These are phyloP conservation scores for Chelonia mydas DNA, from an alignment of 2,797 vertebrate species.

Conservation along the genomic window DNA sequence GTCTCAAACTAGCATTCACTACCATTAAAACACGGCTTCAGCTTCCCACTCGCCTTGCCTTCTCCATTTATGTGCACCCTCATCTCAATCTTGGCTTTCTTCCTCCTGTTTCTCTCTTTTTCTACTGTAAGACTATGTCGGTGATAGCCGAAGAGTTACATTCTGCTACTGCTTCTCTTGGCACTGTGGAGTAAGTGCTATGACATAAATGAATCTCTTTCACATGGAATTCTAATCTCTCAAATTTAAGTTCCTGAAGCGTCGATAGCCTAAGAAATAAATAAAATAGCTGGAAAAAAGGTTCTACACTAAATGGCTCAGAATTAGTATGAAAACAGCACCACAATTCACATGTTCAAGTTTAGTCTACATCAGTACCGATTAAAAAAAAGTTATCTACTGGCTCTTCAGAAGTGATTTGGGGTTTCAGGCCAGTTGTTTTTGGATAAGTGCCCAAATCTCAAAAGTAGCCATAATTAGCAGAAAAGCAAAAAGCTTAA, in stretches of 20 bases:
- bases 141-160: not conserved
- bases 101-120: not conserved
- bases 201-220: not conserved
- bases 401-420: no score
- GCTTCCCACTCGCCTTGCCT: fast-evolving
- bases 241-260: not conserved
- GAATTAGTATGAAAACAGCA: not conserved
- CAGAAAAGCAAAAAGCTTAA: not conserved
- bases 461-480: not conserved
- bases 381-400: no score
- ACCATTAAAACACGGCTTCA: not conserved
- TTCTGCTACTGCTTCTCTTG: not conserved
- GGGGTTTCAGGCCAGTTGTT: no score
- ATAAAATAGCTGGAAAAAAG: not conserved
- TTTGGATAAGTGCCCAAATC: not conserved
- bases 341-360: not conserved
- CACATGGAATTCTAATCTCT: not conserved
- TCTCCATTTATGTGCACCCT: not conserved
- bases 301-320: not conserved
- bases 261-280: not conserved
- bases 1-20: not conserved
- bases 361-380: not conserved
- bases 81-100: not conserved
- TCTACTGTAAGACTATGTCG: not conserved
- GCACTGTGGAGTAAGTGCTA: not conserved